Evolutionary conservation across 92 coral and sea anemone genomes (phyloP).

Genomic region (Anthopleura xanthogrammica): DNA sequence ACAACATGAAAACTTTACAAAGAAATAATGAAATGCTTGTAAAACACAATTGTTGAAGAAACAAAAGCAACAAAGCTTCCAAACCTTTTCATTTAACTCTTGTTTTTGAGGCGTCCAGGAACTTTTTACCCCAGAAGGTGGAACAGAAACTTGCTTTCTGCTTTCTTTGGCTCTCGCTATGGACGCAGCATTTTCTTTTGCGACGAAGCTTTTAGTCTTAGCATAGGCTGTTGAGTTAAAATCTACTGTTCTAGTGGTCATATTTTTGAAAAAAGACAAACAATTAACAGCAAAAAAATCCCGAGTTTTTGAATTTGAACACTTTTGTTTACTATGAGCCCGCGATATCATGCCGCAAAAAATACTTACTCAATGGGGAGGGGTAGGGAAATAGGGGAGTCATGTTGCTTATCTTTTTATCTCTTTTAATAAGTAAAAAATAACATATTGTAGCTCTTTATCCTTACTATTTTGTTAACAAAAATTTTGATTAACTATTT

Average conservation of each 20-base stretch:
- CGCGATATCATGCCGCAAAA: slow-evolving; percentile 21
- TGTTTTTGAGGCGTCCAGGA: slow-evolving; percentile 89
- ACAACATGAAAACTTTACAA: neutral
- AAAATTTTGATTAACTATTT: neutral
- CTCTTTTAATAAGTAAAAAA: too few relatives aligned
- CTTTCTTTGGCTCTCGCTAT: slow-evolving; percentile 75
- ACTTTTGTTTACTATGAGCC: slow-evolving; percentile 38
- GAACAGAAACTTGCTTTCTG: slow-evolving; percentile 45
- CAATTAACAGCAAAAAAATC: neutral
- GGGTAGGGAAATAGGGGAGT: neutral
- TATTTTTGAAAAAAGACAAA: slow-evolving; percentile 11
- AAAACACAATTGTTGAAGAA: neutral
- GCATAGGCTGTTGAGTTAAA: slow-evolving; percentile 80
- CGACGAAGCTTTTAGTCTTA: slow-evolving; percentile 82
- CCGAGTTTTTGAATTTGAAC: slow-evolving; percentile 8
- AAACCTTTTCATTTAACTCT: slow-evolving; percentile 84
- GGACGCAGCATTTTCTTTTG: slow-evolving; percentile 71
- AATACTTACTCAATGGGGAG: neutral
- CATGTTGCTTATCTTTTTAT: too few relatives aligned
- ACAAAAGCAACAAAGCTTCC: neutral
- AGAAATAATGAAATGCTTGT: neutral
- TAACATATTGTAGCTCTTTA: neutral
- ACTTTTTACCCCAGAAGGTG: slow-evolving; percentile 69
- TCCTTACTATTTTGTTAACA: neutral
- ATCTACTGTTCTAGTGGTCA: slow-evolving; percentile 75